These are phyloP conservation scores for Xestia c-nigrum DNA, from an alignment of 2,888 invertebrate species.

Conservation along the genomic window DNA sequence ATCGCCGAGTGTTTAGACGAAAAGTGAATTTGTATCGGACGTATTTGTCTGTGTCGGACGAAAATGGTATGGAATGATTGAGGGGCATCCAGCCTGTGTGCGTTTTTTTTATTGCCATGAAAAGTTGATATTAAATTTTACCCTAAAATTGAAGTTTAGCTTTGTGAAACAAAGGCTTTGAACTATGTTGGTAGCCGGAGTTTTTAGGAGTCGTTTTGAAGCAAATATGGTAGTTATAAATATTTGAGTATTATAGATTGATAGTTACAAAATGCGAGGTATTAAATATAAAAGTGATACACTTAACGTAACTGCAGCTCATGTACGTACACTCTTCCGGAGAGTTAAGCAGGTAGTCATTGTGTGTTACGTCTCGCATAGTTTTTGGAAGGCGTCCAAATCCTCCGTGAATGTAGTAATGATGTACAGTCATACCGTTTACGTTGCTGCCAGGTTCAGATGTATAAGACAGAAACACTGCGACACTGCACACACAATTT, in stretches of 20 bases:
- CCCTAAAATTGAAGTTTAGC: slow-evolving; percentile 7
- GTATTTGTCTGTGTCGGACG: slow-evolving; percentile 56
- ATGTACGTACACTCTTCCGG: slow-evolving; percentile 19
- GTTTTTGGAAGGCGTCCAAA: slow-evolving; percentile 59
- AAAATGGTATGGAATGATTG: slow-evolving; percentile 33
- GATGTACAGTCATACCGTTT: slow-evolving; percentile 39
- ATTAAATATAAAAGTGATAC: slow-evolving; percentile 12
- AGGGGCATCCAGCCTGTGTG: slow-evolving; percentile 1
- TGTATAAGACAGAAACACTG: slow-evolving; percentile 29
- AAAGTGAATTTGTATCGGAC: slow-evolving; percentile 63
- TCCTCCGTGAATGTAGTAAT: slow-evolving; percentile 49
- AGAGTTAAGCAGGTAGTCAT: slow-evolving; percentile 62
- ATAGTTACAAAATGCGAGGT: neutral
- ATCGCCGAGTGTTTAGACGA: slow-evolving; percentile 58
- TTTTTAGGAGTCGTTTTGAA: neutral
- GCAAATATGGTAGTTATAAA: slow-evolving; percentile 7
- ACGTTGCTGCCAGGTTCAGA: slow-evolving; percentile 40
- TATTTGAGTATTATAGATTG: neutral
- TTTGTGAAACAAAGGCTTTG: slow-evolving; percentile 11
- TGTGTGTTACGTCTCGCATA: slow-evolving; percentile 43
- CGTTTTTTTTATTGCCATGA: neutral
- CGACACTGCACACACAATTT: slow-evolving; percentile 23
- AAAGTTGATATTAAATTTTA: slow-evolving; percentile 17
- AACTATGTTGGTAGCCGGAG: neutral
- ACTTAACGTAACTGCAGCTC: slow-evolving; percentile 17